A percentile compares a stretch with the other conserved stretches of the same genome.
These are phyloP conservation scores for Lithophane leautieri DNA, from an alignment of 2,888 invertebrate genomes.

Conservation along the genomic window DNA sequence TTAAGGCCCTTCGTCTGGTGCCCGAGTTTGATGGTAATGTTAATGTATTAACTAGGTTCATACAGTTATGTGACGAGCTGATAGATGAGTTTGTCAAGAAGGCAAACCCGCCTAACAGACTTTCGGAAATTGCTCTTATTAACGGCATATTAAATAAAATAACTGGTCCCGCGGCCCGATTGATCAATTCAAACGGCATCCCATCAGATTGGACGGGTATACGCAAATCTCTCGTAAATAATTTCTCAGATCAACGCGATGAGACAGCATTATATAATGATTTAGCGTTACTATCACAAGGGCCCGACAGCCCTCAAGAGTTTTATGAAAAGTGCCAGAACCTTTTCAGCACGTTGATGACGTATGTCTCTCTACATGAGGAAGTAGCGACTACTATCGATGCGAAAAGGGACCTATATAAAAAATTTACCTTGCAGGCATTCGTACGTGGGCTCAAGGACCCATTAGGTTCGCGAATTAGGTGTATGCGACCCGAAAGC, in stretches of 20 bases:
- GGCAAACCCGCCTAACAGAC: no score
- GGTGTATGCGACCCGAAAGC: no score
- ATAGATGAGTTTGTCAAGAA: neutral
- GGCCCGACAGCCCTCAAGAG: neutral
- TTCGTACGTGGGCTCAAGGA: no score
- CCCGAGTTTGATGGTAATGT: no score
- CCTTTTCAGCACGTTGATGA: neutral
- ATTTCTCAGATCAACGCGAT: slow-evolving; percentile 4
- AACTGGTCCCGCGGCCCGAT: neutral
- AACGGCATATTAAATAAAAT: neutral
- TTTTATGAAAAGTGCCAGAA: neutral
- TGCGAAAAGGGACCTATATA: no score
- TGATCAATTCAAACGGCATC: neutral
- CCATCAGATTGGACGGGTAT: neutral
- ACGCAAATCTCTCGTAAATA: slow-evolving; percentile 4
- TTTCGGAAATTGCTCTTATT: neutral
- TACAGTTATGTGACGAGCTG: no score
- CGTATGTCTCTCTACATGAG: no score
- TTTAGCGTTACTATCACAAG: neutral
- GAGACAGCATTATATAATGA: neutral
- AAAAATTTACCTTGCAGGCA: no score
- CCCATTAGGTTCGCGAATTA: no score
- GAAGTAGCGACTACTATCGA: no score
- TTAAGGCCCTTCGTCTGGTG: no score
- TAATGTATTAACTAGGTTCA: no score